Conservation (phyloP, 2,797 vertebrate species). For the Hippoglossus hippoglossus region DNA sequence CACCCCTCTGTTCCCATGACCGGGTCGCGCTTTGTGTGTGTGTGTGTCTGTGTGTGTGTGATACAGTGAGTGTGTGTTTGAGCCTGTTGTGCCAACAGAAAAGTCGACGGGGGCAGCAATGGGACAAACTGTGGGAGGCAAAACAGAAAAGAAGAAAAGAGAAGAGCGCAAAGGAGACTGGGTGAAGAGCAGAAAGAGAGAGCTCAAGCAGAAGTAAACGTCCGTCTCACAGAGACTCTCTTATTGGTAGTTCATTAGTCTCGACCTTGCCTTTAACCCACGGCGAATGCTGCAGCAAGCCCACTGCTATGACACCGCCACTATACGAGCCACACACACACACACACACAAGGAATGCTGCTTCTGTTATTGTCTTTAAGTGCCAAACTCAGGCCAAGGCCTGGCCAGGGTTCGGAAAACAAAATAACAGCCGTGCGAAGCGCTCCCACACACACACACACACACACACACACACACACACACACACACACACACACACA, state of each 20-base stretch:
- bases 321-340: slow-evolving; percentile 25
- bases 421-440: slow-evolving; percentile 74
- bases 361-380: slow-evolving; percentile 80
- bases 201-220: slow-evolving; percentile 76
- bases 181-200: slow-evolving; percentile 51
- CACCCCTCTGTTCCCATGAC: slow-evolving; percentile 60
- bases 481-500: slow-evolving; percentile 32
- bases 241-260: slow-evolving; percentile 73
- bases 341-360: slow-evolving; percentile 66
- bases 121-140: slow-evolving; percentile 48
- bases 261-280: slow-evolving; percentile 66
- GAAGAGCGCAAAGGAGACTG: slow-evolving; percentile 10
- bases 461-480: slow-evolving; percentile 26
- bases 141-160: slow-evolving; percentile 36
- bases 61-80: slow-evolving; percentile 32
- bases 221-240: slow-evolving; percentile 40
- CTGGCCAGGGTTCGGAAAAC: slow-evolving; percentile 71
- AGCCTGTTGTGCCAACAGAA: slow-evolving; percentile 71
- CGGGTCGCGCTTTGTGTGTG: slow-evolving; percentile 2
- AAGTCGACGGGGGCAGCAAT: slow-evolving; percentile 34
- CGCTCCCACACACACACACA: slow-evolving; percentile 5
- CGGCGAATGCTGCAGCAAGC: slow-evolving; percentile 59
- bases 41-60: slow-evolving; percentile 34
- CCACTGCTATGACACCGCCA: slow-evolving; percentile 63
- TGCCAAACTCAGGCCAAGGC: slow-evolving; percentile 71